Percentiles rank a stretch among this genome's conserved stretches.
Conservation (phyloP, 2,113 vertebrate genomes). For the Butorides virescens region DNA sequence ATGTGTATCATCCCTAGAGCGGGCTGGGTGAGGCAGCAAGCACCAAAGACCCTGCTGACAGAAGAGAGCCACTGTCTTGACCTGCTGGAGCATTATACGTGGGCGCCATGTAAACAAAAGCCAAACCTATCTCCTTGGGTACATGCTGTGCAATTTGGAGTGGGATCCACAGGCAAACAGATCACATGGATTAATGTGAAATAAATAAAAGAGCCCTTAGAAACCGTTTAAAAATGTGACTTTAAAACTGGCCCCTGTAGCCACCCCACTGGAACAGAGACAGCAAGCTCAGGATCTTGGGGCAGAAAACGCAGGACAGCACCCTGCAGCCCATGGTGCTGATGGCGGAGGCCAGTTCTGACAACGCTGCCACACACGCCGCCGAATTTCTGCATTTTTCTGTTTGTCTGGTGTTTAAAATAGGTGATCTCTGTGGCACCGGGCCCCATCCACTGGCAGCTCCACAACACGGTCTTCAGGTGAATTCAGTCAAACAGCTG, state of each 20-base stretch:
- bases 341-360: not conserved
- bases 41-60: not conserved
- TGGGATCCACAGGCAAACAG: not conserved
- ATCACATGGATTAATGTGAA: not conserved
- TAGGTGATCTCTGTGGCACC: accelerated
- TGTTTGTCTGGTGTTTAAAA: not conserved
- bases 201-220: not conserved
- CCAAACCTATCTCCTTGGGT: not conserved
- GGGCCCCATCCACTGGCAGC: not conserved
- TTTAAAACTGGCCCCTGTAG: not conserved
- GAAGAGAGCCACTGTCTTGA: accelerated
- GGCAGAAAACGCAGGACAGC: not conserved
- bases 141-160: not conserved
- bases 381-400: accelerated
- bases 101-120: not conserved
- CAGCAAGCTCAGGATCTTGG: not conserved
- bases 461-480: not conserved
- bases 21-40: not conserved
- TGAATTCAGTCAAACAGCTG: not conserved
- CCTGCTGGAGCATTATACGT: not conserved
- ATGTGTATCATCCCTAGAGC: not conserved
- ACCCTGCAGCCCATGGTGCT: not conserved
- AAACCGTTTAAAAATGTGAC: not conserved
- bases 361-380: accelerated
- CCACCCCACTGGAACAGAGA: not conserved